Evolutionary conservation across 2,888 invertebrate species (phyloP), one percentile per base, ranked within the genome.

Genomic region (Aleiodes leptofemur): DNA sequence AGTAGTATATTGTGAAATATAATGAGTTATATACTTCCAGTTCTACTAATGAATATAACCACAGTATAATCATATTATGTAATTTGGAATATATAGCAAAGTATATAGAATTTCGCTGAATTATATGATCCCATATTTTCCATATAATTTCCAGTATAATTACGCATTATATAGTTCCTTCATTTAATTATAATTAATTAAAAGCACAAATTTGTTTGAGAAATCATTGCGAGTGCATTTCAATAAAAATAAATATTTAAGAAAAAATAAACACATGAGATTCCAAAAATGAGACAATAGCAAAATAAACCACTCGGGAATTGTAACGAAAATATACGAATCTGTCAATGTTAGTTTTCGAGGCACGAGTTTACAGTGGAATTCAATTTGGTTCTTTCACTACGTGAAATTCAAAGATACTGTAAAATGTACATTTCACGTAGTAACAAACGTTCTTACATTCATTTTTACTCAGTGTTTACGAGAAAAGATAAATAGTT

Each of bases 291-390:
- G 13, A 43, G 16, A 61, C 29, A 61, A 43, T 7, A 38, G 4
- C 51, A 50, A 66, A 6, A 9, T 29, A 43, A n/a, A n/a, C 43
- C 29, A 34, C 48, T 13, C 23, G 23, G 23, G 23, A 23, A 23
- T 23, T 23, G 23, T 23, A 23, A 23, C 23, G 53, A 38, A 61
- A 77, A 73, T 14, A 43, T 59, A 66, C 72, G 72, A 77, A 72
- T 55, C 11, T 72, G 72, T 74, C 74, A 74, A 74, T 72, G 68
- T 77, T 74, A 61, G 61, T 64, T 74, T 74, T 61, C 61, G 6
- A 53, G 59, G 38, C 68, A 61, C 57, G 29, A 53, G 61, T 53
- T 53, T 8, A 23, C 43, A 64, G 64, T 70, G 50, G 55, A 74
- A 74, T 74, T 74, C 70, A 74, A 74, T 74, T 74, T 71, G 70